Conservation (phyloP, 2,113 vertebrate genomes). For the Petroica traversi region DNA sequence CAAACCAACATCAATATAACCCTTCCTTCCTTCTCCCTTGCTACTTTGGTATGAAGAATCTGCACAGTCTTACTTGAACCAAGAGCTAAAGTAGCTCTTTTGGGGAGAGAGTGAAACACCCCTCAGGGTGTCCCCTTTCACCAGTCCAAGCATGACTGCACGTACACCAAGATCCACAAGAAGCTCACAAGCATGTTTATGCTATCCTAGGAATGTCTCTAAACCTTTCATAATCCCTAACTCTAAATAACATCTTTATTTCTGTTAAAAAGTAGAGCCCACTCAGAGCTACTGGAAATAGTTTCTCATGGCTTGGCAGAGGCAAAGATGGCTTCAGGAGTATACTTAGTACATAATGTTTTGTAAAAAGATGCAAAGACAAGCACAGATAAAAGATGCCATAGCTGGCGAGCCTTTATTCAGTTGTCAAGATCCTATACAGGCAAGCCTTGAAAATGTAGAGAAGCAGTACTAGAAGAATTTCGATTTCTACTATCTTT, state of each 20-base stretch:
- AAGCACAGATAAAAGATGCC: background rate
- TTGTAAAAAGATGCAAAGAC: background rate
- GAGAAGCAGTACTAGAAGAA: background rate
- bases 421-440: background rate
- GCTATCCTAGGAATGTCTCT: background rate
- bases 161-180: background rate
- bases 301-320: background rate
- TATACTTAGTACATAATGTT: background rate
- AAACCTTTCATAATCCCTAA: background rate
- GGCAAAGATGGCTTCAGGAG: background rate
- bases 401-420: background rate
- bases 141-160: background rate
- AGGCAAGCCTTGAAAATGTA: background rate
- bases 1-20: background rate
- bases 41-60: background rate
- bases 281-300: background rate
- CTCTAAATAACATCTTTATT: background rate
- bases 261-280: background rate
- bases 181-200: background rate
- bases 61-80: background rate
- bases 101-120: background rate
- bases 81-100: background rate
- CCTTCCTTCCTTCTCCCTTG: background rate
- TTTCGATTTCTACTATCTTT: background rate
- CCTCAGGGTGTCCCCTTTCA: accelerated